phyloP scores from a whole-genome alignment of 1,140 invertebrate genomes.

The Drosophila nigrodunni region DNA sequence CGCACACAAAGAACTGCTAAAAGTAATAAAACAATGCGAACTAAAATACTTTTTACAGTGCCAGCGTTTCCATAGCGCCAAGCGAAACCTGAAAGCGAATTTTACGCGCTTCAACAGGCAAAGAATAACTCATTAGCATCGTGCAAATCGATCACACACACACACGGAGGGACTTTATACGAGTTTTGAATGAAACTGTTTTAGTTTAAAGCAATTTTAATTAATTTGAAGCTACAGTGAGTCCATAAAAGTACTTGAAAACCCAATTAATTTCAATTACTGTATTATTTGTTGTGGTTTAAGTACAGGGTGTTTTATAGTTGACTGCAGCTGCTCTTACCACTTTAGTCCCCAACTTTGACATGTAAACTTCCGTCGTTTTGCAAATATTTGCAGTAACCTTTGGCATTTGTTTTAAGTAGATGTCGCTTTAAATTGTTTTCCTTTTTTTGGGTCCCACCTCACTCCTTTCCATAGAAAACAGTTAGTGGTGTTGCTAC shows the following conservation, averaged over 20 bases:
- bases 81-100: slow-evolving; percentile 32
- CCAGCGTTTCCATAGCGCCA: slow-evolving; percentile 17
- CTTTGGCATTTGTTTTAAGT: slow-evolving; percentile 26
- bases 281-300: too few species aligned
- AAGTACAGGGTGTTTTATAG: too few species aligned
- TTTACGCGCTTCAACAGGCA: slow-evolving; percentile 27
- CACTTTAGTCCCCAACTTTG: neutral
- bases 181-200: too few species aligned
- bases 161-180: neutral
- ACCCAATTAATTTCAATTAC: too few species aligned
- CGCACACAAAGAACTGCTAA: slow-evolving; percentile 7
- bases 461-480: neutral
- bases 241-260: too few species aligned
- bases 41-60: slow-evolving; percentile 28
- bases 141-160: neutral
- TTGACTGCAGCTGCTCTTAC: too few species aligned
- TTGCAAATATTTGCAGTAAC: slow-evolving; percentile 5
- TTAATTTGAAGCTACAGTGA: too few species aligned
- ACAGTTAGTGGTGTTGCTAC: neutral
- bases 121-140: slow-evolving; percentile 25
- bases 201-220: too few species aligned
- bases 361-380: neutral
- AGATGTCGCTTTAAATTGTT: slow-evolving; percentile 4
- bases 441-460: neutral
- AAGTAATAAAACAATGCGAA: slow-evolving; percentile 17